Evolutionary conservation across 2,888 invertebrate species (phyloP), one percentile per base, ranked within the genome.

Genomic region (Melieria crassipennis): DNA sequence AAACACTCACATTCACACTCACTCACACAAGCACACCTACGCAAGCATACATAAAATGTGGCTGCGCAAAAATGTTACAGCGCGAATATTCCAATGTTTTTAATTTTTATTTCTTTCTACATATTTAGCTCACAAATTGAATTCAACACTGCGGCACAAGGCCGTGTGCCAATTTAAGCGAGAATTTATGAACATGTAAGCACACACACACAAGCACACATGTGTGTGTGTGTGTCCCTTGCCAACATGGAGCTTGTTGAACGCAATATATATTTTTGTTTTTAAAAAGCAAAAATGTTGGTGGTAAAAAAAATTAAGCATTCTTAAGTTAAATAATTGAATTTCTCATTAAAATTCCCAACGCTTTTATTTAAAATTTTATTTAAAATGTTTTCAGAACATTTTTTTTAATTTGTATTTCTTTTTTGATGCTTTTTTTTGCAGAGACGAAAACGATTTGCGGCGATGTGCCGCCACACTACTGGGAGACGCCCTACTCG

Each of bases 401-500:
- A 42, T 64, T 50, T 11, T 65, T 60, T n/a, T 64, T 46, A 57
- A 43, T 62, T 43, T 68, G 16, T 60, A 10, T 16, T 70, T 69
- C 68, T 69, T 60, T 61, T 65, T 30, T 30, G 30, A 30, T 30
- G 30, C 30, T 3, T 30, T 73, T 60, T 55, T 69, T 76, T 79
- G 30, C 78, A 87, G 86, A 84, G 78, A 85, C 84, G 75, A 82
- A 84, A 79, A 76, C 83, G 75, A 84, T 85, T 80, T 81, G 83
- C 78, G 85, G 86, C 72, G 86, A 87, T 79, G 84, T 85, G 77
- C 84, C 85, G 74, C 85, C 85, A 58, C 87, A 87, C 75, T 87
- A 86, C 75, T 87, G 87, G 87, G 87, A 87, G 74, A 86, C 87
- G 50, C 92, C 94, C 70, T 92, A 94, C 84, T 93, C 93, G 77